A percentile compares a stretch with the other conserved stretches of the same genome.
phyloP scores from a whole-genome alignment of 53 echinoderm and acorn worm genomes.

The Crossaster papposus region DNA sequence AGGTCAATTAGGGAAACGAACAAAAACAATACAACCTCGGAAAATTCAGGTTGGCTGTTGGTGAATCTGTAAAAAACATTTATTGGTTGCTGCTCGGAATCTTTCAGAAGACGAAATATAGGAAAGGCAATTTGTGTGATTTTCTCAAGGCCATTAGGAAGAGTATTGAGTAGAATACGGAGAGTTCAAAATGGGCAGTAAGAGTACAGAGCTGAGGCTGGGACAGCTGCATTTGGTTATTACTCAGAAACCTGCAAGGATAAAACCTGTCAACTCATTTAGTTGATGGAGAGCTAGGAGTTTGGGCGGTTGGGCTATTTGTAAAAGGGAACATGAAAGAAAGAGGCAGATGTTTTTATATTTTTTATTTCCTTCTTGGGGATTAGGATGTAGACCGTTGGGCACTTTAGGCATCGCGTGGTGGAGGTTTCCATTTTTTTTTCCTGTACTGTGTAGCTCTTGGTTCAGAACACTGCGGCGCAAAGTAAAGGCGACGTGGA shows the following conservation, averaged over 20 bases:
- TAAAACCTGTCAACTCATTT: constrained; percentile 38
- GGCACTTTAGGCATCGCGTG: not conserved
- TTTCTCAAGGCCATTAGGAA: not conserved
- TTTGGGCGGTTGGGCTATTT: not conserved
- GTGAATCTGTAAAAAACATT: no score
- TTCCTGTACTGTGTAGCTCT: not conserved
- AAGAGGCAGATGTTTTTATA: constrained; percentile 34
- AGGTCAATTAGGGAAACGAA: no score
- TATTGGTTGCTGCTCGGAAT: not conserved
- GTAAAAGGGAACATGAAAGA: not conserved
- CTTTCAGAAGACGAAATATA: not conserved
- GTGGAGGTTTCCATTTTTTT: not conserved
- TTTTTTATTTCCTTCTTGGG: not conserved
- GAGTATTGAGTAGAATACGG: not conserved
- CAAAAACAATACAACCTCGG: no score
- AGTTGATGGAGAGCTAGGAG: constrained; percentile 21
- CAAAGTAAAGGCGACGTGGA: not conserved
- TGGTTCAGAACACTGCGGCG: not conserved
- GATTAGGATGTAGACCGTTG: not conserved
- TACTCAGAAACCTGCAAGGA: constrained; percentile 36
- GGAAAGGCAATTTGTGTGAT: not conserved
- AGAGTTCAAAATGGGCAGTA: not conserved
- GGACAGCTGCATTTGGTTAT: constrained; percentile 55
- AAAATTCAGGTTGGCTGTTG: no score
- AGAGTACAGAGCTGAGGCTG: not conserved